Evolutionary conservation across 2,797 vertebrate species (phyloP).

Genomic region (Buceros bicornis): DNA sequence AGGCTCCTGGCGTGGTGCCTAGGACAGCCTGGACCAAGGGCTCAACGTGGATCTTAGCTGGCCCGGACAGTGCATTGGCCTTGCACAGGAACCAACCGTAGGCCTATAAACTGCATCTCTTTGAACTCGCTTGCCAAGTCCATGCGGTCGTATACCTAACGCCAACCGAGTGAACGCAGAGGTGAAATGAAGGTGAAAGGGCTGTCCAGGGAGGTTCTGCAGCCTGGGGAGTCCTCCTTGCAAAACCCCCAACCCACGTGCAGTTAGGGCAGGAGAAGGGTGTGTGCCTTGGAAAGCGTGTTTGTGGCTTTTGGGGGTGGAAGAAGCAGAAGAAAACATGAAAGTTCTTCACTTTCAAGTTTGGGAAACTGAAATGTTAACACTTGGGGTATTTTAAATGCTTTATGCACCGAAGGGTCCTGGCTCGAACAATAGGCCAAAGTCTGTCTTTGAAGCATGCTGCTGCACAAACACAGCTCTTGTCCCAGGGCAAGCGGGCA

Average conservation of each 20-base stretch:
- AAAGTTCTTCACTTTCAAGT: not conserved
- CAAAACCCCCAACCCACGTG: not conserved
- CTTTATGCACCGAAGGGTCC: not conserved
- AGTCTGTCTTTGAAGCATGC: not conserved
- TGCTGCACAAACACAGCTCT: not conserved
- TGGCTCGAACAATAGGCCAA: not conserved
- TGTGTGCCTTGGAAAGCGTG: not conserved
- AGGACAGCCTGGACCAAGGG: not conserved
- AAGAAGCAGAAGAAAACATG: not conserved
- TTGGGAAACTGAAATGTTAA: not conserved
- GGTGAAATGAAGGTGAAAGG: not conserved
- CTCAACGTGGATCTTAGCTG: not conserved
- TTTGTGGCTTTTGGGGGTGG: not conserved
- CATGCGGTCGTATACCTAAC: not conserved
- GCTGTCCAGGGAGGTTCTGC: not conserved
- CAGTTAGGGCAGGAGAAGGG: not conserved
- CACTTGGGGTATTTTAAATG: not conserved
- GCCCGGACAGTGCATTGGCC: not conserved
- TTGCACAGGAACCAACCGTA: not conserved
- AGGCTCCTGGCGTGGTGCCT: constrained; percentile 16
- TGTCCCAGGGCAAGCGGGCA: not conserved
- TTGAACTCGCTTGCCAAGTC: not conserved
- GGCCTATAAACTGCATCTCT: not conserved
- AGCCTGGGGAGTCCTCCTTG: not conserved
- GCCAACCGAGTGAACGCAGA: not conserved